A percentile compares a stretch with the other conserved stretches of the same genome.
These are phyloP conservation scores for Luidia sarsii DNA, from an alignment of 53 echinoderm and acorn worm species.

Conservation along the genomic window DNA sequence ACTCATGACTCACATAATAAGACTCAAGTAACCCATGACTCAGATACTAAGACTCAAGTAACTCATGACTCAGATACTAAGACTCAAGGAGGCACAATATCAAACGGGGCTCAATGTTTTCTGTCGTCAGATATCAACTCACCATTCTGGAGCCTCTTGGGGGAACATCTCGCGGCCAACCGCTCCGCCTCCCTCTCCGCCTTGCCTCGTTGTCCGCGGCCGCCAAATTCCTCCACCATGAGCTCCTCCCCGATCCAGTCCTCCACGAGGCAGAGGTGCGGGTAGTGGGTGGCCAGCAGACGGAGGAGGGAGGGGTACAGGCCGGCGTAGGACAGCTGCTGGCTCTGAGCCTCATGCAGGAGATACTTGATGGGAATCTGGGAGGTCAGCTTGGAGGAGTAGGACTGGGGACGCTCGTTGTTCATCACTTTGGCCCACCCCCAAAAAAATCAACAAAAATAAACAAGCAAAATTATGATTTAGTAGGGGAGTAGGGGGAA, in stretches of 20 bases:
- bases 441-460: not conserved
- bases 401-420: constrained; percentile 79
- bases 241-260: constrained; percentile 92
- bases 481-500: no score
- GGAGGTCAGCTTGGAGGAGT: constrained; percentile 85
- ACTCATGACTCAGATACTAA: no score
- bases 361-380: constrained; percentile 99
- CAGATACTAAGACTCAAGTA: no score
- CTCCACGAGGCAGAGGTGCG: constrained; percentile 97
- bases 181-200: constrained; percentile 16
- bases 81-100: no score
- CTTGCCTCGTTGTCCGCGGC: not conserved
- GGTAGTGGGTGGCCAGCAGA: constrained; percentile 95
- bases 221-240: constrained; percentile 58
- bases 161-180: constrained; percentile 30
- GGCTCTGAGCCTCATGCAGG: constrained; percentile 78
- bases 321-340: constrained; percentile 73
- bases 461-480: not conserved
- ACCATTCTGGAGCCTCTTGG: constrained; percentile 70
- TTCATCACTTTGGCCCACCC: constrained; percentile 82
- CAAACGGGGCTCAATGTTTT: no score
- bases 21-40: no score
- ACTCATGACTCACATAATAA: no score
- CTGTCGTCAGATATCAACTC: no score
- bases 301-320: constrained; percentile 90